Base-by-base conservation (phyloP, 1,140 invertebrate genomes). In the Rhagoletis pomonella region DNA sequence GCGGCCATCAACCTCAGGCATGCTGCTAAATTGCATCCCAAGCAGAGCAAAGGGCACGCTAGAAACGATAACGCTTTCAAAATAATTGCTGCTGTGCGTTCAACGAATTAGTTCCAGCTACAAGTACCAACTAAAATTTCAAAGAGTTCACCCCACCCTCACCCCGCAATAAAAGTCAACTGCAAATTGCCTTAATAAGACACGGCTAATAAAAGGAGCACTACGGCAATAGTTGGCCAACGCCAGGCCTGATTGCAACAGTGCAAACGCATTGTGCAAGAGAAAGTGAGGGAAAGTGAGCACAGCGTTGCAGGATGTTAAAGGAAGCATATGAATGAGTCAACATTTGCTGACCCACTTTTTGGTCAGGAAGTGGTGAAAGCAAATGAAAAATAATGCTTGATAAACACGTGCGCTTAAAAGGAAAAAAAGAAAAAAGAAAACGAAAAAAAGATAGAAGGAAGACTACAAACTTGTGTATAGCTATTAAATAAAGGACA, bases 101-200 rank as follows among this genome's bases (percentile, higher is more conserved):
- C 47, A 81, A 81, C 19, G 47, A 47, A 17, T 29, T 29, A 3
- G 14, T 73, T 73, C 42, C n/a, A 47, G 29, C 42, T 47, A 77
- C 69, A 77, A 77, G 14, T 47, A 29, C 29, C 29, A 29, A 29
- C 29, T 29, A 77, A 50, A 55, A 29, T 12, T 4, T 17, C 17
- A 81, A 19, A 81, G 14, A 39, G 67, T 42, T 5, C 44, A 19
- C 47, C 0, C 6, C 6, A 47, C 47, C n/a, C 73, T 42, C 7
- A n/a, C 73, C 2, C 2, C 50, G n/a, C 19, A 81, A 81, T 58
- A 55, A 81, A 81, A 81, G 73, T 81, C 73, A 81, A 81, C 73
- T 81, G 47, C 73, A 81, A 81, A 81, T 81, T 81, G 73, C 73
- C 73, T 12, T 42, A 55, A 81, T 81, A 81, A 81, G 73, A 81